Evolutionary conservation across 37 sponge, comb jelly and placozoan species (phyloP).

Genomic region (Crambe crambe): DNA sequence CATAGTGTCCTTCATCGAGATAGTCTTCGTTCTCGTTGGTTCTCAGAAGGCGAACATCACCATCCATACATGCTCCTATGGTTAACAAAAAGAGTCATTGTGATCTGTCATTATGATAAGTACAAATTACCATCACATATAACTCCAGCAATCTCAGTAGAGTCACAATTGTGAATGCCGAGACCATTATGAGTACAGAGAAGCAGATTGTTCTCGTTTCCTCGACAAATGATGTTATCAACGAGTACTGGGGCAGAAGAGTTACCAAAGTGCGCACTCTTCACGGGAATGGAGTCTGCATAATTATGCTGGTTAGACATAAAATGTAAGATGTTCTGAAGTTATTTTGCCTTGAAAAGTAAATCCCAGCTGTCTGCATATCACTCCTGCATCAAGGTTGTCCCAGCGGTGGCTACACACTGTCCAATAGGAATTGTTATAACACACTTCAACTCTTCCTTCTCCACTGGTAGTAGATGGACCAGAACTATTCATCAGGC

Average conservation of each 20-base stretch:
- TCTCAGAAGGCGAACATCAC: neutral
- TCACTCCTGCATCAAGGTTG: constrained; percentile 27
- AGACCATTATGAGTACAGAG: constrained; percentile 13
- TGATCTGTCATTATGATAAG: neutral
- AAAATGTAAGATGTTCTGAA: neutral
- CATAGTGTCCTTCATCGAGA: neutral
- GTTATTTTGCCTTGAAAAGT: constrained; percentile 8
- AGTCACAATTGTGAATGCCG: constrained; percentile 31
- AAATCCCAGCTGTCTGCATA: constrained; percentile 26
- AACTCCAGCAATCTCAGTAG: constrained; percentile 22
- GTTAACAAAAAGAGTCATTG: too few species aligned
- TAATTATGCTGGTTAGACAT: neutral
- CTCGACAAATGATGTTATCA: constrained; percentile 22
- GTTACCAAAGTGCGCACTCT: neutral
- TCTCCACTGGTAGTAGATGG: neutral
- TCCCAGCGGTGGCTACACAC: constrained; percentile 40
- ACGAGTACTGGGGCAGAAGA: constrained; percentile 4
- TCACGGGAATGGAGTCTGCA: constrained; percentile 15
- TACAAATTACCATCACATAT: constrained; percentile 16
- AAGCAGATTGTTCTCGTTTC: constrained; percentile 12
- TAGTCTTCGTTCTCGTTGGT: neutral
- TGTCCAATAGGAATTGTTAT: constrained; percentile 24
- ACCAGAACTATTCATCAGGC: neutral
- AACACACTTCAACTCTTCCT: constrained; percentile 33
- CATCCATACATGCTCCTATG: neutral